Percentiles rank a stretch among this genome's conserved stretches.
Evolutionary conservation across 2,113 vertebrate species (phyloP).

Genomic region (Takifugu flavidus): DNA sequence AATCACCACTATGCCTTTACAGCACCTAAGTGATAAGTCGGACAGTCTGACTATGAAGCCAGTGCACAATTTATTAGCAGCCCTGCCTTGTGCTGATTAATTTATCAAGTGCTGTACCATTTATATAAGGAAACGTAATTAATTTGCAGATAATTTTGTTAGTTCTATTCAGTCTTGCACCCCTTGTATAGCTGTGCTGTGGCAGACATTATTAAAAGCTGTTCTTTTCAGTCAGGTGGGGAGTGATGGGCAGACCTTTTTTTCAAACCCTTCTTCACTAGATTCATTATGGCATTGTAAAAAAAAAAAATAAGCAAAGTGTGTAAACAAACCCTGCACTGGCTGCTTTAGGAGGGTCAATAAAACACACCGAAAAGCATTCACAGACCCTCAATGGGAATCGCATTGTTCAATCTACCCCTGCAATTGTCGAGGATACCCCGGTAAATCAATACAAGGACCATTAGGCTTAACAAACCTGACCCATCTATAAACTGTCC

Average conservation of each 20-base stretch:
- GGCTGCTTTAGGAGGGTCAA: constrained; percentile 52
- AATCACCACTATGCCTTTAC: constrained; percentile 14
- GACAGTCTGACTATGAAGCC: constrained; percentile 24
- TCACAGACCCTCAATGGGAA: constrained; percentile 60
- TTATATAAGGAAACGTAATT: constrained; percentile 34
- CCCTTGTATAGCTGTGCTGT: constrained; percentile 4
- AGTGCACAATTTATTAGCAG: constrained; percentile 26
- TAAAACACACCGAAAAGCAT: constrained; percentile 64
- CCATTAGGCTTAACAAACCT: constrained; percentile 78
- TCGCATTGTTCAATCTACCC: constrained; percentile 56
- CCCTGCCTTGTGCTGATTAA: constrained; percentile 21
- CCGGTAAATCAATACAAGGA: constrained; percentile 71
- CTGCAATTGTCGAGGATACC: constrained; percentile 55
- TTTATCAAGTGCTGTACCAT: constrained; percentile 35
- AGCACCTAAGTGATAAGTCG: constrained; percentile 32
- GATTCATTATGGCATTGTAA: constrained; percentile 43
- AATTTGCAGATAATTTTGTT: constrained; percentile 14
- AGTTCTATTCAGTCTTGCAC: constrained; percentile 27
- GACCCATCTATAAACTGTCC: constrained; percentile 56
- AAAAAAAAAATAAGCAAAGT: constrained; percentile 50
- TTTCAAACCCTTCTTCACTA: constrained; percentile 10
- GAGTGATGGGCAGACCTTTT: constrained; percentile 16
- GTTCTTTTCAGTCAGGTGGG: constrained; percentile 16
- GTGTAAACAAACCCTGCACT: constrained; percentile 58
- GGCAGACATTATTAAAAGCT: constrained; percentile 11